phyloP scores from a whole-genome alignment of 2,797 vertebrate species.

The Pseudopleuronectes americanus region DNA sequence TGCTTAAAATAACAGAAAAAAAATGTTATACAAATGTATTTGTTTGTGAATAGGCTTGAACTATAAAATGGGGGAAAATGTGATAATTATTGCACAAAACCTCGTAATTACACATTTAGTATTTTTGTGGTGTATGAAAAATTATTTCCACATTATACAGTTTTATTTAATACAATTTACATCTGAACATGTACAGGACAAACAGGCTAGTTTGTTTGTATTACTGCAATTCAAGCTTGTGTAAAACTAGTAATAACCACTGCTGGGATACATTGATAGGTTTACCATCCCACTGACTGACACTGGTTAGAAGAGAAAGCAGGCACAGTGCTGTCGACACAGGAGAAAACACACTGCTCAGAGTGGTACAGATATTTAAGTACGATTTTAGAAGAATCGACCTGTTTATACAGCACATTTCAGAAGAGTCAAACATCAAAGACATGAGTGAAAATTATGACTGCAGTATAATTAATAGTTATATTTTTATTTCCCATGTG shows the following conservation, averaged over 20 bases:
- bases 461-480: background rate
- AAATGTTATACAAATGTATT: background rate
- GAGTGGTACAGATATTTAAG: background rate
- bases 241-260: background rate
- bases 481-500: constrained; percentile 11
- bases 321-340: background rate
- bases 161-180: background rate
- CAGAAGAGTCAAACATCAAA: constrained; percentile 5
- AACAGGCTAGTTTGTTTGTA: background rate
- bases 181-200: background rate
- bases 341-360: background rate
- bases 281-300: too few species aligned
- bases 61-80: too few species aligned
- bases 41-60: too few species aligned
- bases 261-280: too few species aligned
- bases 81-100: too few species aligned
- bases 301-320: too few species aligned
- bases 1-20: background rate
- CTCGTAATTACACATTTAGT: too few species aligned
- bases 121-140: too few species aligned
- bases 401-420: constrained; percentile 12
- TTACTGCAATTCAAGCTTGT: background rate
- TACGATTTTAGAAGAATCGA: background rate
- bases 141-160: too few species aligned
- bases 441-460: constrained; percentile 23